Conservation (phyloP, 2,888 invertebrate genomes). For the Zhuqinia jingwanae region DNA sequence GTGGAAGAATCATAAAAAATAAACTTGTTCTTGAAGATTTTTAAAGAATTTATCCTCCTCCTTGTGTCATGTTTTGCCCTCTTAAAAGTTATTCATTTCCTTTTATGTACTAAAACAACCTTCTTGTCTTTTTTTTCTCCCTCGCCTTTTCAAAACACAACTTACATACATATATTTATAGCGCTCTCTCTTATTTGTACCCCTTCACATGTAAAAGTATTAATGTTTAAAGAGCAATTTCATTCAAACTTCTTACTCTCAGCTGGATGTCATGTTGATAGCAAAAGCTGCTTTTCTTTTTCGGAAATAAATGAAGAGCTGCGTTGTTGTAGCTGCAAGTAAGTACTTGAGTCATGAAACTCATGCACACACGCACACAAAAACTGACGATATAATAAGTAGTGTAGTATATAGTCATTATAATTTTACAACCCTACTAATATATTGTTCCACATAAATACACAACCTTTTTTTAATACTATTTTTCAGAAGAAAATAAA, state of each 20-base stretch:
- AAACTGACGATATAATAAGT: background rate
- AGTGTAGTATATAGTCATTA: constrained; percentile 26
- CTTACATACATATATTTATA: constrained; percentile 8
- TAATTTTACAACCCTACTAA: constrained; percentile 1
- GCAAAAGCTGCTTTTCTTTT: background rate
- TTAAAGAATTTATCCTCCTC: constrained; percentile 17
- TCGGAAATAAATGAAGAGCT: constrained; percentile 3
- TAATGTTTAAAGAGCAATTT: constrained; percentile 63
- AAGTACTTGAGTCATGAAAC: constrained; percentile 27
- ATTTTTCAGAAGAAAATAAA: no score
- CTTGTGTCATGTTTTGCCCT: background rate
- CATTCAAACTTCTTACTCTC: constrained; percentile 29
- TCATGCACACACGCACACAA: background rate
- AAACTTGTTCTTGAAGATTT: constrained; percentile 19
- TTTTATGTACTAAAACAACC: no score
- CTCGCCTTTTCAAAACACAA: background rate
- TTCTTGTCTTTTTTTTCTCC: constrained; percentile 1
- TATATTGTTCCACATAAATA: background rate
- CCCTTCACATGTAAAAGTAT: constrained; percentile 4
- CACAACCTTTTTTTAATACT: background rate
- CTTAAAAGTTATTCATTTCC: background rate
- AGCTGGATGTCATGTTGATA: constrained; percentile 35
- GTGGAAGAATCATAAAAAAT: constrained; percentile 27
- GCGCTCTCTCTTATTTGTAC: background rate
- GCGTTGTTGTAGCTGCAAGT: constrained; percentile 29